A percentile compares a stretch with the other conserved stretches of the same genome.
These are phyloP conservation scores for Passerina amoena DNA, from an alignment of 2,113 vertebrate genomes.

Conservation along the genomic window DNA sequence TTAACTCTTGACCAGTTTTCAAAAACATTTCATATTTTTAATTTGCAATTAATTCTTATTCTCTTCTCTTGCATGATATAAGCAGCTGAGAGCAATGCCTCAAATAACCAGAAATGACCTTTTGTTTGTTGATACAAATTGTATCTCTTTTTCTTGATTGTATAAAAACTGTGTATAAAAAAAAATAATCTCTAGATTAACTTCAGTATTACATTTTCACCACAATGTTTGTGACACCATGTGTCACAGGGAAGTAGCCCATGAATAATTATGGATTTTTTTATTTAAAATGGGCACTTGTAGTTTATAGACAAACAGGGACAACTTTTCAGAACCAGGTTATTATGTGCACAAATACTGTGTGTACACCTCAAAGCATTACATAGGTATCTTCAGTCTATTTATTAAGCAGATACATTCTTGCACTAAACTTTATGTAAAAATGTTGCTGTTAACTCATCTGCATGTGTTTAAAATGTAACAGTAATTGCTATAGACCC, in stretches of 20 bases:
- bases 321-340: conserved; percentile 80
- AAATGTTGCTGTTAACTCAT: conserved; percentile 62
- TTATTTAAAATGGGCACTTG: conserved; percentile 80
- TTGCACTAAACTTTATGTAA: conserved; percentile 67
- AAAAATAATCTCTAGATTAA: conserved; percentile 82
- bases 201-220: conserved; percentile 89
- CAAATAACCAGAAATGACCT: conserved; percentile 98
- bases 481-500: conserved; percentile 32
- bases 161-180: conserved; percentile 89
- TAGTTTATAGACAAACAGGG: conserved; percentile 83
- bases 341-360: conserved; percentile 74
- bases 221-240: conserved; percentile 94
- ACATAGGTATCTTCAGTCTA: conserved; percentile 74
- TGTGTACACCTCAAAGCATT: conserved; percentile 79
- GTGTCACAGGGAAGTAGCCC: conserved; percentile 96
- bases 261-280: conserved; percentile 76
- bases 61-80: conserved; percentile 69
- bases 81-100: conserved; percentile 91
- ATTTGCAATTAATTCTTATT: conserved; percentile 59
- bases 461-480: conserved; percentile 69
- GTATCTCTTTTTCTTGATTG: conserved; percentile 99
- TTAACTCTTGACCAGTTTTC: neutral
- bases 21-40: conserved; percentile 45
- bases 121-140: conserved; percentile 99
- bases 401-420: conserved; percentile 74